Evolutionary conservation across 2,888 invertebrate genomes (phyloP).

Genomic region (Kuschelorhynchus macadamiae): DNA sequence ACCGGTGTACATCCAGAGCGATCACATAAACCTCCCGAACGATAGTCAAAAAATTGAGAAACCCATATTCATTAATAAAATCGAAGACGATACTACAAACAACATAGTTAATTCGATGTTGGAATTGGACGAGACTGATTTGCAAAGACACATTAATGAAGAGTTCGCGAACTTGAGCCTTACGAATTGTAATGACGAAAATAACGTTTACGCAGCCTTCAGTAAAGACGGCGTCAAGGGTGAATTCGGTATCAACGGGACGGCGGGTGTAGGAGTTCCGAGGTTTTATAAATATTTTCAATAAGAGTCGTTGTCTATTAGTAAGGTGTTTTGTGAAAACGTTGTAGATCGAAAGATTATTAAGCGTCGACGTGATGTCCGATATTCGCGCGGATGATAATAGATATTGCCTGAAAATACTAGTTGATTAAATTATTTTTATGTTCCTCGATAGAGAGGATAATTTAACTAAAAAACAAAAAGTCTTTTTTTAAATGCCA

Average conservation of each 20-base stretch:
- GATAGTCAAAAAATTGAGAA: conserved; percentile 18
- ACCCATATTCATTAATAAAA: conserved; percentile 17
- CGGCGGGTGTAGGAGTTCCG: conserved; percentile 60
- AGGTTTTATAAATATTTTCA: conserved; percentile 75
- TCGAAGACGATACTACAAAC: conserved; percentile 20
- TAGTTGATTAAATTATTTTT: too few relatives aligned
- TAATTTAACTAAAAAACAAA: too few relatives aligned
- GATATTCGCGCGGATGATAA: neutral
- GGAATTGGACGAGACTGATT: conserved; percentile 53
- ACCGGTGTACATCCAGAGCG: conserved; percentile 64
- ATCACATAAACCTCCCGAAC: conserved; percentile 39
- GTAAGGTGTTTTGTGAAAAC: too few relatives aligned
- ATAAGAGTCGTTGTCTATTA: conserved; percentile 56
- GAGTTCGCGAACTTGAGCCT: conserved; percentile 64
- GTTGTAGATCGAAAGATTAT: too few relatives aligned
- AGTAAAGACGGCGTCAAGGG: conserved; percentile 54
- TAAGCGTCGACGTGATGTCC: too few relatives aligned
- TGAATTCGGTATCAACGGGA: conserved; percentile 65
- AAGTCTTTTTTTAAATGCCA: too few relatives aligned
- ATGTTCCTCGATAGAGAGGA: too few relatives aligned
- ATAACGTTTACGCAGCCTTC: conserved; percentile 63
- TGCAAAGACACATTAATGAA: conserved; percentile 63
- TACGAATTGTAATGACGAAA: conserved; percentile 54
- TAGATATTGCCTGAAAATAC: neutral
- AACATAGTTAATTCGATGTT: conserved; percentile 42